Base-by-base conservation (phyloP, 1,140 invertebrate genomes). In the Drosophila parvula region DNA sequence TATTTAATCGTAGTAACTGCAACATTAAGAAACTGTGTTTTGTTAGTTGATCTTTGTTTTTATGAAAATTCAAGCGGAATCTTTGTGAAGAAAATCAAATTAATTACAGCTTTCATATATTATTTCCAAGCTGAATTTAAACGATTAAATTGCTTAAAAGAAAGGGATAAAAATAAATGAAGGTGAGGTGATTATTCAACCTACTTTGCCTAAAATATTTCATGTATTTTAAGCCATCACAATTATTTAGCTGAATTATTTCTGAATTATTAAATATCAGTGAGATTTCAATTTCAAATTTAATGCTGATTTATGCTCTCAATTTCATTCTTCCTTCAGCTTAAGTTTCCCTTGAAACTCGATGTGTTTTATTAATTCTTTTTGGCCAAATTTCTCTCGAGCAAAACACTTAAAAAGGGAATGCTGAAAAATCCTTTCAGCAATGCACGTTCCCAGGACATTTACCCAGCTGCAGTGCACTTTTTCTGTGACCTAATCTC, bases 401-500 rank as follows among this genome's bases (percentile, higher is more conserved):
- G 61, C 22, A 51, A 22, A 22, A 44, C 65, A 69, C 62, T 69
- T 51, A 16, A 48, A 16, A 48, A 68, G 36, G 28, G 65, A n/a
- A 34, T 38, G 65, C 27, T 65, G 64, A 68, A 50, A 56, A 68
- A 61, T 76, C 64, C 74, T 62, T 78, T 78, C 63, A 68, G 63
- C 59, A 30, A 12, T 63, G 60, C 75, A 78, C 75, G 74, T 78
- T 78, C 36, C 51, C 30, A 14, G 14, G 34, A 40, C 56, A 14
- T 48, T 30, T 43, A 50, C 30, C 63, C 47, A 40, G 56, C 48
- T 55, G 51, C 63, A 60, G 11, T 68, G 62, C 71, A 75, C 65
- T 65, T 44, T 36, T 67, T 47, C 65, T 78, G 74, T 78, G 74
- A 78, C 74, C 75, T 78, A 78, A 78, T 78, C 74, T 70, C 53